Percentiles rank a stretch among this genome's conserved stretches.
These are phyloP conservation scores for Atrichornis clamosus DNA, from an alignment of 2,113 vertebrate species.

Conservation along the genomic window DNA sequence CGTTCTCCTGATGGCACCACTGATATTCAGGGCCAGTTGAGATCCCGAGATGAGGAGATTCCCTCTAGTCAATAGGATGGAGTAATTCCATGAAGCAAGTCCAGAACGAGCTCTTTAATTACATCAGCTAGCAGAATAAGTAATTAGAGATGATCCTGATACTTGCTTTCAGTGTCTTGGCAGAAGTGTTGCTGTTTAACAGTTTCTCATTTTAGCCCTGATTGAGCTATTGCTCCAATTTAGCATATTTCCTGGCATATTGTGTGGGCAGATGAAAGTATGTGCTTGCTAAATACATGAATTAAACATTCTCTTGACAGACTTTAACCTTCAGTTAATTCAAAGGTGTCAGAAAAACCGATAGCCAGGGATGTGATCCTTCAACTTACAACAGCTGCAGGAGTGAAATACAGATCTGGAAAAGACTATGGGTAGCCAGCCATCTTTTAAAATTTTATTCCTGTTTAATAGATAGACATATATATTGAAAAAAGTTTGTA, in stretches of 20 bases:
- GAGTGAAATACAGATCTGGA: not conserved
- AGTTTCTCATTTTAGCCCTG: conserved; percentile 22
- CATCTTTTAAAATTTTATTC: not conserved
- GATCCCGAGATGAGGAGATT: not conserved
- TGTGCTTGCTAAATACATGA: conserved; percentile 1
- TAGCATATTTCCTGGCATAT: conserved; percentile 39
- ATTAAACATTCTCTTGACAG: conserved; percentile 50
- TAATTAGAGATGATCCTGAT: not conserved
- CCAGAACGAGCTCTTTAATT: not conserved
- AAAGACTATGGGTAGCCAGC: not conserved
- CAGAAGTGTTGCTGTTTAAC: conserved; percentile 1
- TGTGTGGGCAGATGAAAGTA: conserved; percentile 53
- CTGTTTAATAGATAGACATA: not conserved
- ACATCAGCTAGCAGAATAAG: not conserved
- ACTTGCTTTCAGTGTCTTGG: not conserved
- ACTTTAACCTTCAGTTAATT: conserved; percentile 41
- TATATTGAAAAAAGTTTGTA: not conserved
- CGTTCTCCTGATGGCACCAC: not conserved
- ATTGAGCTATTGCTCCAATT: conserved; percentile 41
- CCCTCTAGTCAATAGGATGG: not conserved
- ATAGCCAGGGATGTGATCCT: not conserved
- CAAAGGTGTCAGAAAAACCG: conserved; percentile 28
- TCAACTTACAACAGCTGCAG: not conserved
- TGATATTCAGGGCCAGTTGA: not conserved
- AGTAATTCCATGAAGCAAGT: not conserved